Percentiles rank a stretch among this genome's conserved stretches.
Evolutionary conservation across 2,113 vertebrate species (phyloP).

Genomic region (Plestiodon gilberti): DNA sequence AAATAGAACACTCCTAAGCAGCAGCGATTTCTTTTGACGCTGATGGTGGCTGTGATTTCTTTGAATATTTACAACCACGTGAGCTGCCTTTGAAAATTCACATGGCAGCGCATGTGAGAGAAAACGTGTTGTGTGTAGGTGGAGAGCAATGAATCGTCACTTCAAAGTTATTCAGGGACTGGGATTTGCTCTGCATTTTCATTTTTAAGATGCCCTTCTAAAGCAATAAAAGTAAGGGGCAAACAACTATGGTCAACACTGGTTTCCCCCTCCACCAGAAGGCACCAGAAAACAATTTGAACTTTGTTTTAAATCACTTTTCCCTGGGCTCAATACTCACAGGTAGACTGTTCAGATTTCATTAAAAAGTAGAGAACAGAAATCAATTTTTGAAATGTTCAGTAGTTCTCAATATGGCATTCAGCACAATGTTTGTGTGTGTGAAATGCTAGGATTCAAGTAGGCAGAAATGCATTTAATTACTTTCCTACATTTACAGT

Average conservation of each 20-base stretch:
- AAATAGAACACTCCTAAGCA: background rate
- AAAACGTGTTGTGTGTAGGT: background rate
- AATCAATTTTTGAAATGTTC: background rate
- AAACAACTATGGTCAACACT: background rate
- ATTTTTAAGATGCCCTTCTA: background rate
- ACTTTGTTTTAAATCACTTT: background rate
- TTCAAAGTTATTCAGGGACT: background rate
- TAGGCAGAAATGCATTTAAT: background rate
- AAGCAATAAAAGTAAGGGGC: background rate
- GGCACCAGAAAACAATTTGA: conserved; percentile 28
- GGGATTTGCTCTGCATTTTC: background rate
- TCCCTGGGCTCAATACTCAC: background rate
- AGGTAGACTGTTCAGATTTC: fast-evolving
- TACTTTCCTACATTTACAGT: background rate
- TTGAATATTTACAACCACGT: conserved; percentile 1
- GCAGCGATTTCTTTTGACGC: background rate
- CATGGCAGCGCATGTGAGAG: background rate
- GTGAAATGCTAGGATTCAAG: background rate
- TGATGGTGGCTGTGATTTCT: background rate
- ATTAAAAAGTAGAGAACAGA: background rate
- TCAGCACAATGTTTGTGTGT: conserved; percentile 2
- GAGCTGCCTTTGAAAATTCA: conserved; percentile 18
- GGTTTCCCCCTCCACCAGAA: conserved; percentile 7
- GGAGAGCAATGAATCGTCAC: background rate
- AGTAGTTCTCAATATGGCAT: background rate